Evolutionary conservation across 2,888 invertebrate species (phyloP).

Genomic region (Ametastegia equiseti): DNA sequence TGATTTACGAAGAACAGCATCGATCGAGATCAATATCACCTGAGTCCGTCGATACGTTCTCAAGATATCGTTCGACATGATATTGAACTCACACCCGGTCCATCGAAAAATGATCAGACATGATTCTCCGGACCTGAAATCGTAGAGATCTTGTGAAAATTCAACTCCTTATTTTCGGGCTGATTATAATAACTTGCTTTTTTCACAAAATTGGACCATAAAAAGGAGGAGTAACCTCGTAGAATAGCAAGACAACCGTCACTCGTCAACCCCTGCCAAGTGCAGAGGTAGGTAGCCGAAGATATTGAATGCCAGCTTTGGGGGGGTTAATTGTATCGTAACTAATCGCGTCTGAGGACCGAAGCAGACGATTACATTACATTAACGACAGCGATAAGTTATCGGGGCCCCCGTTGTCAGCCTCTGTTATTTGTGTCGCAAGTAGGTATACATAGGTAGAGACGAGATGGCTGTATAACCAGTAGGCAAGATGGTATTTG

Average conservation of each 20-base stretch:
- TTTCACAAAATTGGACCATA: neutral
- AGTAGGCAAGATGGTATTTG: neutral
- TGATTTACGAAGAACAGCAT: too few relatives aligned
- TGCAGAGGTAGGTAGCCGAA: neutral
- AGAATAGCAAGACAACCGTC: too few relatives aligned
- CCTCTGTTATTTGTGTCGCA: neutral
- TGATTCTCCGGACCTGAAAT: too few relatives aligned
- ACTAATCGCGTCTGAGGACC: constrained; percentile 21
- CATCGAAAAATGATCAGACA: too few relatives aligned
- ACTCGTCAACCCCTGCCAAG: constrained; percentile 13
- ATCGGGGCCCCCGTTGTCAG: neutral
- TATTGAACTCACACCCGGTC: too few relatives aligned
- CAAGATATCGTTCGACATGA: too few relatives aligned
- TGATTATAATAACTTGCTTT: too few relatives aligned
- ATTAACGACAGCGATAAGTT: constrained; percentile 27
- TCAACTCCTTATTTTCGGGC: too few relatives aligned
- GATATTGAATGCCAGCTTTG: constrained; percentile 34
- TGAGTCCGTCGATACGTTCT: too few relatives aligned
- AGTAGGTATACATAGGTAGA: neutral
- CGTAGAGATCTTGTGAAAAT: too few relatives aligned
- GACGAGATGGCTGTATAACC: too few relatives aligned
- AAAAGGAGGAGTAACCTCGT: neutral
- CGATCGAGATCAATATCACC: too few relatives aligned
- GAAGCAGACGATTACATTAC: neutral
- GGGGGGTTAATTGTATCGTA: constrained; percentile 32